Evolutionary conservation across 2,888 invertebrate genomes (phyloP).

Genomic region (Harpalus rubripes): DNA sequence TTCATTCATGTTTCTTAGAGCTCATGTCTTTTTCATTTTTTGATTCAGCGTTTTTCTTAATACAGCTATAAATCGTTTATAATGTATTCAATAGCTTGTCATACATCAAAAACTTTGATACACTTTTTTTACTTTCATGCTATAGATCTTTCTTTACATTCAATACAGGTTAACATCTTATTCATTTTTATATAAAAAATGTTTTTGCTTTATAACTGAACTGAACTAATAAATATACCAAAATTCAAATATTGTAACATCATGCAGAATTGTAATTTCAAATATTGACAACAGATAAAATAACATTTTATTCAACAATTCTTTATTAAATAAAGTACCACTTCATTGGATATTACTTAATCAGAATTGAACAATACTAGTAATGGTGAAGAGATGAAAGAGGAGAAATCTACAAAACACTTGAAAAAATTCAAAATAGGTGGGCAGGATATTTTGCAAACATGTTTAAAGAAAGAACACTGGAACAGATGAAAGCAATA

Average conservation of each 20-base stretch:
- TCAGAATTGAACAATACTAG: too few species aligned
- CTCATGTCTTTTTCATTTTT: neutral
- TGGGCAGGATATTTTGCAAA: too few species aligned
- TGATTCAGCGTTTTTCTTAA: neutral
- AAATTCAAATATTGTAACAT: too few species aligned
- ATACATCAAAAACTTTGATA: constrained; percentile 3
- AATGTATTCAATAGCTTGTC: neutral
- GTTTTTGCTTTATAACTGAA: too few species aligned
- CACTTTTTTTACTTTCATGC: neutral
- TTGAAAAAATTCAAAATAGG: too few species aligned
- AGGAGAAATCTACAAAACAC: too few species aligned
- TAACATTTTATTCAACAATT: neutral
- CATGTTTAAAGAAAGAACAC: too few species aligned
- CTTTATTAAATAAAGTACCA: neutral
- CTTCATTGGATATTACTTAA: too few species aligned
- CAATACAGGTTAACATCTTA: neutral
- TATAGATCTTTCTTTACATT: neutral
- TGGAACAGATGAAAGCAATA: too few species aligned
- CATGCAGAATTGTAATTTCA: too few species aligned
- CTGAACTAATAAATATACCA: too few species aligned
- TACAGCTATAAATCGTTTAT: neutral
- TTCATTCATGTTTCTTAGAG: neutral
- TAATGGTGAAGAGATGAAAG: too few species aligned
- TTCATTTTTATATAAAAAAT: neutral
- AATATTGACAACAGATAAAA: neutral